Evolutionary conservation across 2,888 invertebrate genomes (phyloP), one percentile per base, ranked within the genome.

Genomic region (Tenthredo amoena): DNA sequence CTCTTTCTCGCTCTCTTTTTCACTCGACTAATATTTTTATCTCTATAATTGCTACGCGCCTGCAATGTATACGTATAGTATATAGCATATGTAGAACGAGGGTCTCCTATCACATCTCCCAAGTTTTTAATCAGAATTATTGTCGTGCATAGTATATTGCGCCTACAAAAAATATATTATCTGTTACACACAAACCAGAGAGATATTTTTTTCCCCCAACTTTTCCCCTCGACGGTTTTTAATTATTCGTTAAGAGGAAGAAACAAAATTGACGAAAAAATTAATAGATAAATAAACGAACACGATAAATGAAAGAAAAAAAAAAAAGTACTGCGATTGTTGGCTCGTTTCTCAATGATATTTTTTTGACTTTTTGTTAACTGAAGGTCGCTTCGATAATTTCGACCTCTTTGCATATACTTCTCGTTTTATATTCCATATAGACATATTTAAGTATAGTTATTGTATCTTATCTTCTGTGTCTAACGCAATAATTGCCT

Each of bases 401-500:
- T 55, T 55, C n/a, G 55, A n/a, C n/a, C 7, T 55, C n/a, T 50
- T 12, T 47, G 15, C 47, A 55, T 1, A n/a, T 1, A 55, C n/a
- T 7, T 7, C 1, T n/a, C 55, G 26, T 55, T n/a, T 55, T n/a
- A 18, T 55, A 55, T 7, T 55, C 55, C 55, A 55, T 18, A 55
- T 55, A 55, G 10, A 55, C n/a, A n/a, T n/a, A 55, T 55, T 55
- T 7, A n/a, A 55, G 2, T 55, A 55, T 15, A 47, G 47, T n/a
- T 55, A 55, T 55, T 55, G n/a, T 50, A 47, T 47, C 18, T 55
- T 55, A 55, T 55, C n/a, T 50, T n/a, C 55, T 55, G n/a, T 55
- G 55, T 55, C 55, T 55, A 55, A 55, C 55, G 55, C 55, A 55
- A 55, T 55, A 55, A 55, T 55, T 55, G 55, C n/a, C 55, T 55